Base-by-base conservation (phyloP, 1,140 invertebrate genomes). In the Geopemphigus sp. region DNA sequence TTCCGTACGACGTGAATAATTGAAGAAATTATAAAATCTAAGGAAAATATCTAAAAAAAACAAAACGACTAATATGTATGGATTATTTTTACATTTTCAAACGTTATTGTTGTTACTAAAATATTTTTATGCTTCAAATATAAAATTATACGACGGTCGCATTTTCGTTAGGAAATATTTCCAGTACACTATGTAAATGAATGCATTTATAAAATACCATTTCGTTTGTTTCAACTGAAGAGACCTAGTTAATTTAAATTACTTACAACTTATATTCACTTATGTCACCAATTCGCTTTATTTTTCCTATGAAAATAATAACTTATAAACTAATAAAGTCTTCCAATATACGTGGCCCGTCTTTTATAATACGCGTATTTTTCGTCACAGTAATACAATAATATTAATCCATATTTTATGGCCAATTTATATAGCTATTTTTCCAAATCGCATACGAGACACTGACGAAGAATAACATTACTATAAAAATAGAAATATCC, bases 321-420 rank as follows among this genome's bases (percentile, higher is more conserved):
- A 8, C 19, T 50, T 68, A 68, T 68, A 50, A 68, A 68, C 66
- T 68, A 68, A 68, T 68, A 68, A 68, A 50, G n/a, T 68, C 8
- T 50, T 32, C 19, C 45, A 8, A 50, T 68, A 50, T 6, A 17
- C 17, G 14, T 68, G 17, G 24, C 47, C 14, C 15, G 50, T 47
- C 39, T 47, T 26, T 50, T 50, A 5, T 59, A 59, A 59, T 3
- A 39, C 32, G 14, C 24, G 22, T 26, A 8, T 68, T 50, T 17
- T 50, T 22, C 39, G 17, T 3, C 2, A 19, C 22, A 47, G 11
- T 50, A 11, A 39, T 39, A 50, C 22, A 68, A 26, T 10, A 17
- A 50, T 50, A 26, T 19, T 68, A 50, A 24, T 26, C 2, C 32
- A 22, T 17, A 26, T 26, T 68, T 39, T 39, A 22, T 66, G 11